These are phyloP conservation scores for Meloe dianella DNA, from an alignment of 2,888 invertebrate species.

Conservation along the genomic window DNA sequence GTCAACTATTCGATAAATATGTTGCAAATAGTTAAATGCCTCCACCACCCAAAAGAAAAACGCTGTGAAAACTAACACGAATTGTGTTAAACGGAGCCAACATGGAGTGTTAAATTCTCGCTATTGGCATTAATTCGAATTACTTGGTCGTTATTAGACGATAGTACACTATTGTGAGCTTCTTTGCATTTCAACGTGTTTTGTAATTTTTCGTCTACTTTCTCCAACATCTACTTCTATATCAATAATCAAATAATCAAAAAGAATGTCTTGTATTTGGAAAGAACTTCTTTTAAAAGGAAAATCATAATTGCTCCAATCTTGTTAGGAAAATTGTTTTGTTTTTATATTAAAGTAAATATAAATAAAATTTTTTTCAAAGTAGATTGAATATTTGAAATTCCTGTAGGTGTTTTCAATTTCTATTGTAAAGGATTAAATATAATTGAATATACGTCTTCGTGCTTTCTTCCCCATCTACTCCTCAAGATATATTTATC, in stretches of 20 bases:
- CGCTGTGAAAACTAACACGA: too few species aligned
- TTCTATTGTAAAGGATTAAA: background rate
- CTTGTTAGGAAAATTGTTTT: background rate
- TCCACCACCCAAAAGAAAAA: too few species aligned
- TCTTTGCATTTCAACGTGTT: background rate
- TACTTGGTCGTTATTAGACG: background rate
- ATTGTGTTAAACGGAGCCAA: too few species aligned
- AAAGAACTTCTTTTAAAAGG: background rate
- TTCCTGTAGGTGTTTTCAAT: background rate
- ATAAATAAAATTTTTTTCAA: too few species aligned
- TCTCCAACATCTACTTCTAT: background rate
- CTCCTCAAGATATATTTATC: slow-evolving; percentile 39
- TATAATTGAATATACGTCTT: slow-evolving; percentile 8
- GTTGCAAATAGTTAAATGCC: too few species aligned
- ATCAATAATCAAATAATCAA: background rate
- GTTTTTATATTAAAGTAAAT: background rate
- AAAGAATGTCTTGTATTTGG: background rate
- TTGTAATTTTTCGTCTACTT: background rate
- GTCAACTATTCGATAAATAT: too few species aligned
- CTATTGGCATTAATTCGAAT: too few species aligned
- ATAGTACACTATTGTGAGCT: background rate
- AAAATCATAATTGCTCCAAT: slow-evolving; percentile 1
- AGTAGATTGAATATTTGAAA: background rate
- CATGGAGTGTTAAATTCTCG: too few species aligned
- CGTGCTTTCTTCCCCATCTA: background rate